phyloP scores from a whole-genome alignment of 2,113 vertebrate genomes.

The Paradisaea rubra region DNA sequence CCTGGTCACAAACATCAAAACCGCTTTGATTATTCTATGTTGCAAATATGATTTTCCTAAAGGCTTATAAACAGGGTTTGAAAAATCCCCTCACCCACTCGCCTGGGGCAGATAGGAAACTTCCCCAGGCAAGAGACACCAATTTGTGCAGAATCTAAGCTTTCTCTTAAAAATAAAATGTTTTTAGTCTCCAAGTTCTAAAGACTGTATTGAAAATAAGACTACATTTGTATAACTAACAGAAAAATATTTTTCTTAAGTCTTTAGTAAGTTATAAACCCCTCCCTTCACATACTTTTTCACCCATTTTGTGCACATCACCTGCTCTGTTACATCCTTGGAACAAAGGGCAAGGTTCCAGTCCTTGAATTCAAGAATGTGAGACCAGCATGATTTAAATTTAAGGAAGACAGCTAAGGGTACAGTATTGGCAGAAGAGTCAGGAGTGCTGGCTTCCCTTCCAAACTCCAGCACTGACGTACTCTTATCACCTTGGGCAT shows the following conservation, averaged over 20 bases:
- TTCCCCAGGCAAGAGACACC: constrained; percentile 52
- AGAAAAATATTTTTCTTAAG: background rate
- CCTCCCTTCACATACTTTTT: background rate
- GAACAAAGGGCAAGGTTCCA: background rate
- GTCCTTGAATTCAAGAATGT: background rate
- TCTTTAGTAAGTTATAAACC: background rate
- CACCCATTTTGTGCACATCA: background rate
- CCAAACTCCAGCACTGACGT: background rate
- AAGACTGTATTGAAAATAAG: background rate
- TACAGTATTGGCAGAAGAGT: background rate
- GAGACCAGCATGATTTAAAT: background rate
- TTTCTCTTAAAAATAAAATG: constrained; percentile 30
- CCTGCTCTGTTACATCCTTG: background rate
- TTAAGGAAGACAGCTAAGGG: background rate
- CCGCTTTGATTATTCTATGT: constrained; percentile 23
- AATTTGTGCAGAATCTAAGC: constrained; percentile 37
- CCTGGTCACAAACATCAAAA: constrained; percentile 45
- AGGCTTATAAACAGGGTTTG: constrained; percentile 45
- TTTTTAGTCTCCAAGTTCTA: constrained; percentile 16
- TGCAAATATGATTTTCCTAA: constrained; percentile 32
- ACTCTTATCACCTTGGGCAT: background rate
- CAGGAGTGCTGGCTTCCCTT: background rate
- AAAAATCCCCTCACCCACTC: constrained; percentile 32
- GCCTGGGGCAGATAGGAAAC: constrained; percentile 45
- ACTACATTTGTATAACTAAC: background rate